Evolutionary conservation across 2,113 vertebrate species (phyloP), one percentile per base, ranked within the genome.

Genomic region (Hippopotamus amphibius): DNA sequence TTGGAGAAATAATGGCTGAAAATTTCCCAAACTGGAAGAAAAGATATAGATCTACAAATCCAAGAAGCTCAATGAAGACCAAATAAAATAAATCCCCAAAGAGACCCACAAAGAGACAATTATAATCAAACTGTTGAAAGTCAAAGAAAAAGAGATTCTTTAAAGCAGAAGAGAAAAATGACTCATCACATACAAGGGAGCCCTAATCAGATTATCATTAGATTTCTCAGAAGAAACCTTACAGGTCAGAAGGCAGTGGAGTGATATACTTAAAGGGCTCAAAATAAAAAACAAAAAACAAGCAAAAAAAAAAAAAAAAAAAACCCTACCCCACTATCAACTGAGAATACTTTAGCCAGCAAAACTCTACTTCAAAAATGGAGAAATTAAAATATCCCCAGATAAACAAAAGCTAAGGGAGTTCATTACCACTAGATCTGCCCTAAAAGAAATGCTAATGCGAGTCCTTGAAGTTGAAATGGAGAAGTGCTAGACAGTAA

Each of bases 1-100:
- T 28, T 95, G 68, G 88, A 88, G 57, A 90, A 68, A 65, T 59
- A 85, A 84, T 43, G 46, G 19, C 30, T 22, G 24, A 95, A 94
- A 82, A 37, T 15, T 26, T 66, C 24, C 28, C 28, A 68, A 61
- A 63, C 68, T 46, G 66, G 28, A 63, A 79, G 14, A 63, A 57
- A 80, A 83, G 33, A 43, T 28, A 50, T 30, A 13, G 10, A n/a
- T 68, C 15, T 92, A 66, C 16, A 50, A 86, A 90, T 81, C 43
- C 37, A 74, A 87, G 69, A 76, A 63, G 7, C 24, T 43, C 33
- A n/a, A 17, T 46, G 28, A 80, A 74, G 3, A 74, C 21, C 24
- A 74, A 66, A 65, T 19, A 74, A 50, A 16, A 66, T 66, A 57
- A 28, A 79, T 43, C 21, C 48, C 28, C 41, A 30, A 33, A 65